phyloP scores from a whole-genome alignment of 1,140 invertebrate species.

The Aphis craccivora region DNA sequence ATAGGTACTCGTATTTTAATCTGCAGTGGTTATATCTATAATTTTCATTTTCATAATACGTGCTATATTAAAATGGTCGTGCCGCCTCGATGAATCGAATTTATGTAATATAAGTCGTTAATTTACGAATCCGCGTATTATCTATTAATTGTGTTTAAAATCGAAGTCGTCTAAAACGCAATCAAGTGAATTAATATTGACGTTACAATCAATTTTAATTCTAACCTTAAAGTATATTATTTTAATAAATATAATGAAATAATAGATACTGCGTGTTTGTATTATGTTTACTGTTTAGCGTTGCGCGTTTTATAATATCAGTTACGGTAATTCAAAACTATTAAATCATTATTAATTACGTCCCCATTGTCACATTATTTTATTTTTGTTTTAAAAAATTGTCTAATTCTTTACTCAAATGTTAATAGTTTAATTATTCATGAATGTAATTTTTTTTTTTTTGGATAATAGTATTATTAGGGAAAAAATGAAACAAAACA shows the following conservation, averaged over 20 bases:
- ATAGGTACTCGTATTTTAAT: neutral
- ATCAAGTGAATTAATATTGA: neutral
- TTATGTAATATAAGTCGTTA: neutral
- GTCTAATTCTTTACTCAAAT: too few species aligned
- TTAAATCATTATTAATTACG: neutral
- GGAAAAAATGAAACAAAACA: neutral
- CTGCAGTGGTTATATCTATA: neutral
- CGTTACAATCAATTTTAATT: neutral
- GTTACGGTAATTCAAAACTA: neutral
- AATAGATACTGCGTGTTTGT: neutral
- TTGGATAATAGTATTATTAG: neutral
- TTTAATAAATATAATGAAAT: neutral
- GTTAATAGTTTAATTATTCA: too few species aligned
- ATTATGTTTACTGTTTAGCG: neutral
- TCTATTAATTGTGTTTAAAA: neutral
- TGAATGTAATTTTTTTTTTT: neutral
- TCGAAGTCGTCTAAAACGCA: neutral
- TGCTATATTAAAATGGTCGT: too few species aligned
- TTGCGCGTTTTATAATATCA: neutral
- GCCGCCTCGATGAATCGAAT: neutral
- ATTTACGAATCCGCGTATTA: neutral
- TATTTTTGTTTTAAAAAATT: too few species aligned
- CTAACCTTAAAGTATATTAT: neutral
- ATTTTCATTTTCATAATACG: neutral
- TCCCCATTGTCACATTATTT: neutral